Evolutionary conservation across 2,113 vertebrate species (phyloP).

Genomic region (Pseudonaja textilis): DNA sequence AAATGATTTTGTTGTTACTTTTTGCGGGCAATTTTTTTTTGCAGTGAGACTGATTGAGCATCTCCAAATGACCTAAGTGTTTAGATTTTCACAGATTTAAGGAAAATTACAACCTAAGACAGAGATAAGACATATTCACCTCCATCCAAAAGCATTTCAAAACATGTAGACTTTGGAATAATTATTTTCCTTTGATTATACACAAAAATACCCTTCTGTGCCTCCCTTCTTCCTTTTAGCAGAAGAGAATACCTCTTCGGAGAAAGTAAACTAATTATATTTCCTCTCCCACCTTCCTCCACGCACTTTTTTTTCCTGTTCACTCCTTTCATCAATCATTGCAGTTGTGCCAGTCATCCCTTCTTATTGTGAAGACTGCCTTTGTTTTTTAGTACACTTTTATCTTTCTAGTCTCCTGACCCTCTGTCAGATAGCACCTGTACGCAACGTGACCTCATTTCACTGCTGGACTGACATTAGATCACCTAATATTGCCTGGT

Average conservation of each 20-base stretch:
- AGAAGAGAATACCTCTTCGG: constrained; percentile 32
- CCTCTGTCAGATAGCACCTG: constrained; percentile 19
- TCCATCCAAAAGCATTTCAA: constrained; percentile 45
- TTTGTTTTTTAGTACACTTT: background rate
- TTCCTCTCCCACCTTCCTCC: background rate
- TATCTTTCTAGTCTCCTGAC: constrained; percentile 45
- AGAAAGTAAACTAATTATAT: background rate
- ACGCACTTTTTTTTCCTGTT: background rate
- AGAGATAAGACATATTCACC: constrained; percentile 35
- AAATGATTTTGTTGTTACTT: background rate
- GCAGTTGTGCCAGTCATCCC: constrained; percentile 13
- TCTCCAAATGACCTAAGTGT: background rate
- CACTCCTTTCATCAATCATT: constrained; percentile 26
- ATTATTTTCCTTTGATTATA: constrained; percentile 28
- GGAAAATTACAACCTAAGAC: background rate
- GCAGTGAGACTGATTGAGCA: constrained; percentile 12
- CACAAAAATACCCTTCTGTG: background rate
- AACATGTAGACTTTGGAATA: constrained; percentile 25
- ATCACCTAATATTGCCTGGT: constrained; percentile 26
- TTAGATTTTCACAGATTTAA: constrained; percentile 6
- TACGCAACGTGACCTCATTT: constrained; percentile 43
- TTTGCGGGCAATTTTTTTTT: background rate
- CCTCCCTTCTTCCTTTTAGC: background rate
- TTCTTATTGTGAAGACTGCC: constrained; percentile 2
- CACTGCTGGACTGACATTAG: constrained; percentile 36